Evolutionary conservation across 2,113 vertebrate species (phyloP).

Genomic region (Calyptommatus sinebrachiatus): DNA sequence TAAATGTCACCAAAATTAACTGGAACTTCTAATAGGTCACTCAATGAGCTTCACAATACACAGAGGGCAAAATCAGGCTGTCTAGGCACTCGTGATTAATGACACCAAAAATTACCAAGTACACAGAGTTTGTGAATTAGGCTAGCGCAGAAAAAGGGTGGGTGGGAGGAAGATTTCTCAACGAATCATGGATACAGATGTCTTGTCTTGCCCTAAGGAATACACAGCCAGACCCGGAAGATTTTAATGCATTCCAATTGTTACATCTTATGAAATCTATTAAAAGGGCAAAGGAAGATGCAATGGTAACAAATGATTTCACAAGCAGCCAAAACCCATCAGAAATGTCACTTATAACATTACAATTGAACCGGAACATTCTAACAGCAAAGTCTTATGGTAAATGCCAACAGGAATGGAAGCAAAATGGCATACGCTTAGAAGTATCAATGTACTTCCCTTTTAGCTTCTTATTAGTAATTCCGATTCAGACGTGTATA

Average conservation of each 20-base stretch:
- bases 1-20: conserved; percentile 71
- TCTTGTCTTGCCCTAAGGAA: conserved; percentile 25
- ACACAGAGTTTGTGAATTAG: conserved; percentile 51
- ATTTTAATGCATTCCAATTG: conserved; percentile 25
- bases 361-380: background rate
- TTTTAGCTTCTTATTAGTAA: too few relatives aligned
- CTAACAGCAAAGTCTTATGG: background rate
- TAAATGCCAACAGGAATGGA: too few relatives aligned
- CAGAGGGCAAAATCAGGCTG: conserved; percentile 47
- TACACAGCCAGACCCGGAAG: conserved; percentile 13
- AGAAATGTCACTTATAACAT: background rate
- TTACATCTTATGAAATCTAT: background rate
- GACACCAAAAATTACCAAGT: conserved; percentile 60
- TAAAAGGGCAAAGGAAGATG: background rate
- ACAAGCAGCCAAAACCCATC: background rate
- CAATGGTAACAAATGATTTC: background rate
- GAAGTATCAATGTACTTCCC: too few relatives aligned
- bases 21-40: conserved; percentile 66
- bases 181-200: background rate
- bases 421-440: background rate
- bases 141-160: conserved; percentile 6
- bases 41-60: conserved; percentile 54
- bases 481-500: too few relatives aligned
- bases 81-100: conserved; percentile 50
- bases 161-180: background rate